Base-by-base conservation (phyloP, 2,113 vertebrate species). In the Nesoenas mayeri region DNA sequence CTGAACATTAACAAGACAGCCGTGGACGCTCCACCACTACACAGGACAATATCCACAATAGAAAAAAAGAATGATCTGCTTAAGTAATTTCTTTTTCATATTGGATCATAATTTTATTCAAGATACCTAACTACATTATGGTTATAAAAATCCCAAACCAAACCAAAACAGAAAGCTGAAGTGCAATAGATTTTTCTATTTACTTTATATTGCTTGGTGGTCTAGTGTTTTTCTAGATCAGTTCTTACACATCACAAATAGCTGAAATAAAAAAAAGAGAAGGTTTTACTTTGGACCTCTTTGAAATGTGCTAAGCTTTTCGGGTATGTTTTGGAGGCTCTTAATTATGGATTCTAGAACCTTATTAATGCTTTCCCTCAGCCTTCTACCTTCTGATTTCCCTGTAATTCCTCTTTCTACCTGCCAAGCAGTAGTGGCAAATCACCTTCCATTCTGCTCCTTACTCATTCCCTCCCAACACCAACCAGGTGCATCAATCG, bases 1-100 rank as follows among this genome's bases (percentile, higher is more conserved):
- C 69, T 96, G 79, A 92, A 70, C 90, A 95, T 32, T 96, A 95
- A 88, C 65, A 80, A 93, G 94, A 86, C 65, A 95, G 21, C 42
- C 21, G 18, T 66, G 47, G 72, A 51, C 31, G 32, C 26, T 85
- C 38, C 32, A 36, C 51, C 19, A 22, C 71, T 51, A n/a, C 0
- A 1, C 24, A 85, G 38, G 44, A 85, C 64, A 86, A 44, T 81
- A 93, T 72, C 42, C 42, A 84, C 67, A 56, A 47, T 86, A 74
- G 83, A 93, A 50, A 48, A 7, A 85, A 93, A 91, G 70, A 80
- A 85, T 69, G 10, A 74, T 34, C 34, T 86, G 38, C 66, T 83
- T 88, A 88, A 77, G 34, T 12, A 11, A 58, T 91, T 93, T 89
- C 2, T 91, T 94, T 79, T 87, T 92, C 28, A 50, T 82, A 85